A percentile compares a stretch with the other conserved stretches of the same genome.
These are phyloP conservation scores for Pseudonaja textilis DNA, from an alignment of 2,113 vertebrate species.

Conservation along the genomic window DNA sequence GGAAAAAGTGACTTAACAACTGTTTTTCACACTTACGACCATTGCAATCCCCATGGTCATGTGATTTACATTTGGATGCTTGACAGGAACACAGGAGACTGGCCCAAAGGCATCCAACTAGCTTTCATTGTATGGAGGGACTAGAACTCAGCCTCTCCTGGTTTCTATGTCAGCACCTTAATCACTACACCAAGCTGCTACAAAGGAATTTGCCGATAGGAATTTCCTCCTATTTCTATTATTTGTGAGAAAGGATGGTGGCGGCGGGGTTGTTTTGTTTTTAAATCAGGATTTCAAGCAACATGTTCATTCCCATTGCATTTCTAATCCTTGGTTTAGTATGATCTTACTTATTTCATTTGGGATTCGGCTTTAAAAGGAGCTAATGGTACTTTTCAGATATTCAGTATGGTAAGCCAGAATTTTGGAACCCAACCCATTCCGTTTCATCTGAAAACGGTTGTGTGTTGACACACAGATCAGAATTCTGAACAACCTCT, in stretches of 20 bases:
- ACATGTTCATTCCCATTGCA: background rate
- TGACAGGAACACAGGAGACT: too few relatives aligned
- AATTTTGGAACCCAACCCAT: background rate
- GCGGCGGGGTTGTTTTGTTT: background rate
- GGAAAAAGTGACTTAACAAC: too few relatives aligned
- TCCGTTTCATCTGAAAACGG: background rate
- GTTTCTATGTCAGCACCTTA: background rate
- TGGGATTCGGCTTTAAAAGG: background rate
- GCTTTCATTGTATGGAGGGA: background rate
- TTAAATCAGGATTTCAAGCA: background rate
- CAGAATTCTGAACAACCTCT: constrained; percentile 27
- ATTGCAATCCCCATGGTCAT: too few relatives aligned
- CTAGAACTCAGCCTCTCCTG: background rate
- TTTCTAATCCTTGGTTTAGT: background rate
- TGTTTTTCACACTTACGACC: too few relatives aligned
- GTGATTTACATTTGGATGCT: too few relatives aligned
- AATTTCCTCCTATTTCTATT: background rate
- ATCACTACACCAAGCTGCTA: background rate
- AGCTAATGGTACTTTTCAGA: background rate
- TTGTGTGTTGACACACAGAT: constrained; percentile 40
- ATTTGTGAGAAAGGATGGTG: background rate
- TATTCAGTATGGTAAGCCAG: accelerated
- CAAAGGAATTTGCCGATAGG: background rate
- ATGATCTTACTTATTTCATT: background rate
- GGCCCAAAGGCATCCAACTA: too few relatives aligned